Conservation (phyloP, 2,797 vertebrate genomes). For the Lates japonicus region DNA sequence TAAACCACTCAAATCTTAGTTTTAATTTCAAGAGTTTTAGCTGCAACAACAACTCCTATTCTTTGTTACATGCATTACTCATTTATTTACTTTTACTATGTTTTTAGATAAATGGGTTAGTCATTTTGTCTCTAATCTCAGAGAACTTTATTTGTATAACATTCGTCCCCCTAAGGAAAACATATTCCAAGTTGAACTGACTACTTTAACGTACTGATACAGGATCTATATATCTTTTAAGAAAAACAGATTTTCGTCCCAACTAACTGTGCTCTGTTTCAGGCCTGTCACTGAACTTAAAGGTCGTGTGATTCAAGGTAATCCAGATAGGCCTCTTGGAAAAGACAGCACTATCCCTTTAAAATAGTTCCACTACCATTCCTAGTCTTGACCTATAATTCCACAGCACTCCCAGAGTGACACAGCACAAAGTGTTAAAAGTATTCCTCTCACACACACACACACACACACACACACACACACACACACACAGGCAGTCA, state of each 20-base stretch:
- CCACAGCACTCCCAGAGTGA: constrained; percentile 55
- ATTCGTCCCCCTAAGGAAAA: not conserved
- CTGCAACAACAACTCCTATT: not conserved
- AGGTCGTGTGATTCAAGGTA: constrained; percentile 14
- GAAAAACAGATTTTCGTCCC: not conserved
- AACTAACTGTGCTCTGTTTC: not conserved
- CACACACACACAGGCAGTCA: constrained; percentile 15
- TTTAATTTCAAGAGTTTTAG: not conserved
- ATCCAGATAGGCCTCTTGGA: constrained; percentile 11
- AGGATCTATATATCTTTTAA: not conserved
- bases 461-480: constrained; percentile 1
- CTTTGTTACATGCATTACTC: not conserved
- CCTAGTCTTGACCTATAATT: constrained; percentile 46
- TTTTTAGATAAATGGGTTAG: not conserved
- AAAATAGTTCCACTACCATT: constrained; percentile 33
- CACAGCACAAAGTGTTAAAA: constrained; percentile 65
- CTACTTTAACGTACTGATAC: not conserved
- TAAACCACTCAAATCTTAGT: not conserved
- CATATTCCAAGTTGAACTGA: not conserved
- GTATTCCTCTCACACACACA: constrained; percentile 21
- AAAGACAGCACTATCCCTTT: constrained; percentile 43
- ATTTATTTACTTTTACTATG: too few species aligned
- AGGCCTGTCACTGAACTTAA: not conserved
- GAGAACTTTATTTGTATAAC: not conserved
- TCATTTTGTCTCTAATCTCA: not conserved